Evolutionary conservation across 92 coral and sea anemone genomes (phyloP), one percentile per base, ranked within the genome.

Genomic region (Palythoa caribaeorum): DNA sequence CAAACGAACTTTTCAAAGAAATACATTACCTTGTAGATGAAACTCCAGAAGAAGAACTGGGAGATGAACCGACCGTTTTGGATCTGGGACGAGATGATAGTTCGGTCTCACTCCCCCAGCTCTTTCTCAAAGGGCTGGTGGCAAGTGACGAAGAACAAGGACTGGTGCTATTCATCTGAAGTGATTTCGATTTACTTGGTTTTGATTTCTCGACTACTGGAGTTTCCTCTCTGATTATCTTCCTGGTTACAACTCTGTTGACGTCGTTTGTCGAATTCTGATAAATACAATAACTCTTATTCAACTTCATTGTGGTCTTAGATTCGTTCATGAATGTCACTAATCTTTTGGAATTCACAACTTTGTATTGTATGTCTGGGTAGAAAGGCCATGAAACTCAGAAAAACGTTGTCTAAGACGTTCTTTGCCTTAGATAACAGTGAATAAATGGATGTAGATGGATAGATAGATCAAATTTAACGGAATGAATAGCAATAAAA

Each of bases 21-120:
- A 62, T 14, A 51, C 8, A 8, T 65, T 81, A 81, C 86, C 86
- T 81, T 17, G 66, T 19, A 53, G 78, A 4, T 8, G 83, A 53
- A 9, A 69, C n/a, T 59, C 65, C 60, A 40, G 86, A 72, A 16
- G 68, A 53, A n/a, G 53, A 55, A 38, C 71, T 21, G 7, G 71
- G 77, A 3, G 84, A 13, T 17, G 91, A 88, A 38, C 87, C 80
- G 50, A 72, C 76, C 5, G 87, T 79, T 1, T 70, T 80, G 21
- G 91, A 88, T 38, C 91, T 71, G 48, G 86, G 80, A 13, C 91
- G 73, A 62, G 62, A 35, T 10, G 91, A 72, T 55, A 88, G 69
- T 71, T 88, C 87, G 50, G 91, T 65, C 63, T 88, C 91, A 73
- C 91, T 88, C 13, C 75, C 39, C 86, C 86, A 81, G 86, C 44